Conservation (phyloP, 2,797 vertebrate species). For the Luscinia luscinia region DNA sequence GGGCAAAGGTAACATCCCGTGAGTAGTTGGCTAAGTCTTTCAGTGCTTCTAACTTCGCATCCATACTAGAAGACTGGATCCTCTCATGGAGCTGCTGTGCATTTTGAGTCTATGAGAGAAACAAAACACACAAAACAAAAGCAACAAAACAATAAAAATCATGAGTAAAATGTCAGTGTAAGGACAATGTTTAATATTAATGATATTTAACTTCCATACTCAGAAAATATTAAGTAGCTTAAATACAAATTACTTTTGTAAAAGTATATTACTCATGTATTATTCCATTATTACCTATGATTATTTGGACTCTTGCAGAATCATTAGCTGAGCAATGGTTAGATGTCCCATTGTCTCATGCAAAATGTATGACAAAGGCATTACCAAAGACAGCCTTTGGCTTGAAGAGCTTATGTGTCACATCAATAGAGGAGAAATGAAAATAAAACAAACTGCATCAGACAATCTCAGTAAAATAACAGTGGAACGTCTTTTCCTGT, state of each 20-base stretch:
- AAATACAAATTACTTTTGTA: neutral
- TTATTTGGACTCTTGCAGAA: neutral
- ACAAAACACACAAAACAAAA: neutral
- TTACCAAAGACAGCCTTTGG: neutral
- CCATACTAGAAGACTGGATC: conserved; percentile 98
- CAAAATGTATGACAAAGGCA: neutral
- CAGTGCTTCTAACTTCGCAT: conserved; percentile 94
- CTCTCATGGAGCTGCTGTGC: conserved; percentile 92
- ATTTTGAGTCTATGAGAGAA: conserved; percentile 84
- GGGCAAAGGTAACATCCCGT: conserved; percentile 94
- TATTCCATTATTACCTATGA: neutral
- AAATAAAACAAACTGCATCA: neutral
- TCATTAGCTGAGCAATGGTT: neutral
- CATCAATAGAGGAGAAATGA: neutral
- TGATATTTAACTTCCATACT: neutral
- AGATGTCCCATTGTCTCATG: neutral
- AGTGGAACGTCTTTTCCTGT: neutral
- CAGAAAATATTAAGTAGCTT: neutral
- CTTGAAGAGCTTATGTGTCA: neutral
- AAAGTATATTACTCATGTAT: neutral
- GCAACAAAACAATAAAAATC: neutral
- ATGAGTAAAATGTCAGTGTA: neutral
- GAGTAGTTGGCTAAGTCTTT: conserved; percentile 95
- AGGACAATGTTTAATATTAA: neutral
- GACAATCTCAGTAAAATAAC: neutral